Evolutionary conservation across 2,113 vertebrate genomes (phyloP).

Genomic region (Fregata magnificens): DNA sequence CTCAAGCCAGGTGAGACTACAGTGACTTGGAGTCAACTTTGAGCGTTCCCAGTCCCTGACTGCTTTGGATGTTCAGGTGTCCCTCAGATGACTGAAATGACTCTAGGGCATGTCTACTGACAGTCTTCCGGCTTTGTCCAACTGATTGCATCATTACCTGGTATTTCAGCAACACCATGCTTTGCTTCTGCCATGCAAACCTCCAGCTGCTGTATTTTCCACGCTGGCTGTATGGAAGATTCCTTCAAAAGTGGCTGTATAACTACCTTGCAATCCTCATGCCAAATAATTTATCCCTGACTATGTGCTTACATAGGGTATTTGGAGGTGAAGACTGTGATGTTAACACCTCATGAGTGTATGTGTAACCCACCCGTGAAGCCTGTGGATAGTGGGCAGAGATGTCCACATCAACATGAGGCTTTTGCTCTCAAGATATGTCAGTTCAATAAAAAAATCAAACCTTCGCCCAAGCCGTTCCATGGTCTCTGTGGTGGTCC

Average conservation of each 20-base stretch:
- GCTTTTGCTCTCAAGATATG: not conserved
- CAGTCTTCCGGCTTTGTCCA: not conserved
- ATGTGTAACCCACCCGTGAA: not conserved
- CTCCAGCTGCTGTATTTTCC: not conserved
- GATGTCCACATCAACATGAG: not conserved
- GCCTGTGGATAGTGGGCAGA: not conserved
- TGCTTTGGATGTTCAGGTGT: not conserved
- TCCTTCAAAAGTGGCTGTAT: not conserved
- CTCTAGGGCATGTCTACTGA: not conserved
- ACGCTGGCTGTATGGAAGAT: not conserved
- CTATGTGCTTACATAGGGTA: accelerated
- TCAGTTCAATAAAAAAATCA: not conserved
- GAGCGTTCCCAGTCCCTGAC: not conserved
- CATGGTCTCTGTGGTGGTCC: not conserved
- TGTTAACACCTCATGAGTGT: not conserved
- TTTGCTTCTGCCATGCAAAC: not conserved
- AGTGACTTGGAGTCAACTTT: not conserved
- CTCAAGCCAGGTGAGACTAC: not conserved
- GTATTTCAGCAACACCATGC: not conserved
- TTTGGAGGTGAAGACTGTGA: not conserved
- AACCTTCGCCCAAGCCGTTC: not conserved
- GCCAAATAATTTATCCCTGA: not conserved
- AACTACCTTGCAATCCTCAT: not conserved
- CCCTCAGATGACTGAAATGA: not conserved
- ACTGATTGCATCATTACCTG: not conserved